Evolutionary conservation across 2,113 vertebrate genomes (phyloP).

Genomic region (Himantopus leucocephalus): DNA sequence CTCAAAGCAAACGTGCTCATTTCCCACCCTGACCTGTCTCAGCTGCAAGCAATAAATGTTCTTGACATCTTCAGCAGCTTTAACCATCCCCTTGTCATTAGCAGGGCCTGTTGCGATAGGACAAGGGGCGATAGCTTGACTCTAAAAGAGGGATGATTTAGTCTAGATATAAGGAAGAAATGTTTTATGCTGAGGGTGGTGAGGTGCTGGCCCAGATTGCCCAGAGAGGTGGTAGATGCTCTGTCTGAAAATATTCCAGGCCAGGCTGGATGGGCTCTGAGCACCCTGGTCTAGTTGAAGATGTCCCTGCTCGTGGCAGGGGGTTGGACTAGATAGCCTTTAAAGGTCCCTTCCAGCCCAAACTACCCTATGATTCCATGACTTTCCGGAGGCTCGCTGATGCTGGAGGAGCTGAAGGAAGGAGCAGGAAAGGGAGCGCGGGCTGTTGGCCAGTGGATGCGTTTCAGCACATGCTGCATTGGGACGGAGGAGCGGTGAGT

Average conservation of each 20-base stretch:
- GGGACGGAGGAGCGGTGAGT: neutral
- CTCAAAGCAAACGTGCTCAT: rapidly evolving
- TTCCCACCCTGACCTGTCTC: neutral
- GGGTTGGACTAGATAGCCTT: neutral
- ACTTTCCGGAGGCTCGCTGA: no score
- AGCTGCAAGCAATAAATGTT: neutral
- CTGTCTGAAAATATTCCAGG: neutral
- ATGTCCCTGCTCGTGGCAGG: neutral
- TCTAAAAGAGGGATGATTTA: neutral
- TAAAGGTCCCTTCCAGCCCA: neutral
- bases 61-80: neutral
- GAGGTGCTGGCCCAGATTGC: neutral
- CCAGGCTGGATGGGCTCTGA: neutral
- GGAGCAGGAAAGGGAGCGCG: neutral
- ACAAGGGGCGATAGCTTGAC: neutral
- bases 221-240: neutral
- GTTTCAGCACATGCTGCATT: neutral
- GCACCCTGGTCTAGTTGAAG: neutral
- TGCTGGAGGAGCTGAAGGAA: neutral
- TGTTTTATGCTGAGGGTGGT: neutral
- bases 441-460: neutral
- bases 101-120: neutral
- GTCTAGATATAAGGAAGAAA: neutral
- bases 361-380: neutral
- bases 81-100: neutral